Evolutionary conservation across 2,113 vertebrate genomes (phyloP).

Genomic region (Vulpes lagopus): DNA sequence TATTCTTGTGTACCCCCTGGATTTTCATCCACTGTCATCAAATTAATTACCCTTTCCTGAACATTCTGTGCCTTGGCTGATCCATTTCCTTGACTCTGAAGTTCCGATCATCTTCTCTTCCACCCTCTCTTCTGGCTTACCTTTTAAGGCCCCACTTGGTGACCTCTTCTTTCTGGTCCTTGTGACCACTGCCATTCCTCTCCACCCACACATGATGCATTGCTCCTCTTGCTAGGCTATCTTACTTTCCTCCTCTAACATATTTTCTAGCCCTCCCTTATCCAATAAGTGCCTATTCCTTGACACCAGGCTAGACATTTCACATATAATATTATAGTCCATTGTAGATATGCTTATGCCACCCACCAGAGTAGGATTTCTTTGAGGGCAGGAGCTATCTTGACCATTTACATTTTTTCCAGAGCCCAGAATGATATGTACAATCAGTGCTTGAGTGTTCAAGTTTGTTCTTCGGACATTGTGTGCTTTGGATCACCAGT

Average conservation of each 20-base stretch:
- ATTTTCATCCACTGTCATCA: not conserved
- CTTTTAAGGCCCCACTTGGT: not conserved
- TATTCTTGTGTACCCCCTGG: not conserved
- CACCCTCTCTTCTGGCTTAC: not conserved
- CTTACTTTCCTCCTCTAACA: too few relatives aligned
- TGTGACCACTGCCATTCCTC: not conserved
- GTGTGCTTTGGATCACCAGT: not conserved
- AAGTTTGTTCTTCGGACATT: not conserved
- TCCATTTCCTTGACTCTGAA: not conserved
- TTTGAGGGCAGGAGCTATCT: not conserved
- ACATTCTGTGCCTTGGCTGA: constrained; percentile 22
- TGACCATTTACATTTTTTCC: not conserved
- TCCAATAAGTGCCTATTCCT: not conserved
- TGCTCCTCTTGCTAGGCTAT: not conserved
- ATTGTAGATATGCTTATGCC: not conserved
- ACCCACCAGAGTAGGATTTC: not conserved
- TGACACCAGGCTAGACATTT: not conserved
- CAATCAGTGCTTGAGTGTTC: not conserved
- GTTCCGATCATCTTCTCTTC: not conserved
- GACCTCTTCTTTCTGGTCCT: not conserved
- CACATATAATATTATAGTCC: not conserved
- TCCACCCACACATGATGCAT: not conserved
- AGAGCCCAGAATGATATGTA: not conserved
- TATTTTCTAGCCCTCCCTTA: not conserved
- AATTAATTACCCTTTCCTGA: constrained; percentile 30